Conservation (phyloP, 2,888 invertebrate genomes). For the Mongoloraphidia duomilia region DNA sequence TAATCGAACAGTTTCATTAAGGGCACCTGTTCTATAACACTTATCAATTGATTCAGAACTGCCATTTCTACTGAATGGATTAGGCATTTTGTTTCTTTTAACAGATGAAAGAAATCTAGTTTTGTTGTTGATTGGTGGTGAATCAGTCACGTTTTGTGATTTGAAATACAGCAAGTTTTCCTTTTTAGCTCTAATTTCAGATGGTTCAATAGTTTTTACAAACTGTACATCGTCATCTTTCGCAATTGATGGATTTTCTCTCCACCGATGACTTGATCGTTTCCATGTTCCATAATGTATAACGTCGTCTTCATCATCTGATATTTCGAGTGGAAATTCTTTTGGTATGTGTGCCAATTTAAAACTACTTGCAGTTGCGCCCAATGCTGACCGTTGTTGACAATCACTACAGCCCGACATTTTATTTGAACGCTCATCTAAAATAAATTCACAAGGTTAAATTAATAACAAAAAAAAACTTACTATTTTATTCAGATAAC, state of each 20-base stretch:
- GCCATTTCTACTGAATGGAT: not conserved
- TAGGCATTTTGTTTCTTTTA: not conserved
- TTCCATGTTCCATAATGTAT: not conserved
- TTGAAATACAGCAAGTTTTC: not conserved
- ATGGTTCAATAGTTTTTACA: slow-evolving; percentile 1
- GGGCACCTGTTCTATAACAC: slow-evolving; percentile 18
- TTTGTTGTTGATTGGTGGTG: not conserved
- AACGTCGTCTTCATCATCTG: slow-evolving; percentile 5
- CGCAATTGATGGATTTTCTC: not conserved
- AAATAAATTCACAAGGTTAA: too few species aligned
- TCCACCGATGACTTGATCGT: not conserved
- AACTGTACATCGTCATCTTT: slow-evolving; percentile 2
- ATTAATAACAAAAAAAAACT: too few species aligned
- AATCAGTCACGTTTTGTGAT: not conserved
- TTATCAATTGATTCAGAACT: not conserved
- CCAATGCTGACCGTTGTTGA: too few species aligned
- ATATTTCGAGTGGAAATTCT: slow-evolving; percentile 1
- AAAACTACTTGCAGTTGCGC: too few species aligned
- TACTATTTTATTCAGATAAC: too few species aligned
- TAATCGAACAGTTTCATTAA: slow-evolving; percentile 38
- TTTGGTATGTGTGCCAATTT: not conserved
- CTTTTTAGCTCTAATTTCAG: not conserved
- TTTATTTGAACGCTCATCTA: too few species aligned
- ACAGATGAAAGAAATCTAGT: not conserved
- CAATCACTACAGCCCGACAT: too few species aligned